Conservation (phyloP, 2,888 invertebrate genomes). For the Matsumyia berberina region DNA sequence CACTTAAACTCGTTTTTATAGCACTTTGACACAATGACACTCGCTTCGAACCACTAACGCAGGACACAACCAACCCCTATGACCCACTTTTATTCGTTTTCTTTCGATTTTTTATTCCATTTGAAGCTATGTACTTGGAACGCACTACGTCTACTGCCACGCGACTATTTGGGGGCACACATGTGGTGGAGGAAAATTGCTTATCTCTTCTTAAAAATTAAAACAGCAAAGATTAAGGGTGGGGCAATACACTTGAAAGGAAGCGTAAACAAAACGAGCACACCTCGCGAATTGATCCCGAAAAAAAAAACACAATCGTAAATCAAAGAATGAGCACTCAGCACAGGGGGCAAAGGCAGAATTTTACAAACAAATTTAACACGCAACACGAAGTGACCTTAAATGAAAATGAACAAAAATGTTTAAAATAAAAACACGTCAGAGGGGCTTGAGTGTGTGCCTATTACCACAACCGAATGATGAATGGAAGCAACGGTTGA, state of each 20-base stretch:
- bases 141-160: not conserved
- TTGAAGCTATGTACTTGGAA: not conserved
- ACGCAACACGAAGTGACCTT: constrained; percentile 53
- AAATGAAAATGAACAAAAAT: constrained; percentile 20
- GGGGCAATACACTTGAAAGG: constrained; percentile 38
- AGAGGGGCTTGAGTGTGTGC: constrained; percentile 32
- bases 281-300: constrained; percentile 19
- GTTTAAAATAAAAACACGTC: constrained; percentile 20
- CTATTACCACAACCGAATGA: constrained; percentile 54
- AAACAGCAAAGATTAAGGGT: not conserved
- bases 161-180: not conserved
- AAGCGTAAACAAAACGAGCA: constrained; percentile 33
- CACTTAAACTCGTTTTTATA: constrained; percentile 3
- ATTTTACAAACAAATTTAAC: constrained; percentile 19
- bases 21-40: constrained; percentile 23
- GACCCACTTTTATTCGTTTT: constrained; percentile 57
- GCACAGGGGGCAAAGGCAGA: constrained; percentile 4
- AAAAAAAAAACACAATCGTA: not conserved
- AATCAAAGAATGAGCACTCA: constrained; percentile 24
- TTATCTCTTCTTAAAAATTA: constrained; percentile 33
- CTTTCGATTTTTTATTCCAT: constrained; percentile 4
- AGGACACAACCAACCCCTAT: constrained; percentile 35
- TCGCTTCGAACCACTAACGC: constrained; percentile 5
- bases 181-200: constrained; percentile 16
- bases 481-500: constrained; percentile 70